Base-by-base conservation (phyloP, 2,888 invertebrate species). In the Tinea trinotella region DNA sequence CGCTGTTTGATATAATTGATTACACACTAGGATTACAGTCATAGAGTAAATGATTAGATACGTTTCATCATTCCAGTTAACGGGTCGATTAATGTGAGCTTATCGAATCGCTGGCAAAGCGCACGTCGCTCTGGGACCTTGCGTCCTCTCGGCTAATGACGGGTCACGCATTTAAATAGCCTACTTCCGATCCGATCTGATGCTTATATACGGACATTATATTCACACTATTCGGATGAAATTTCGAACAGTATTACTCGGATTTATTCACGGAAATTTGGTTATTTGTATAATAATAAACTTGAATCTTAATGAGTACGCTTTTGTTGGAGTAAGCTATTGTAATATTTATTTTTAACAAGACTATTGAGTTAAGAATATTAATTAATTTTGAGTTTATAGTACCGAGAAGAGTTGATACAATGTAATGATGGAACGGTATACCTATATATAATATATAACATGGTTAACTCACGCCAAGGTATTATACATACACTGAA, bases 131-230 rank as follows among this genome's bases (percentile, higher is more conserved):
- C 50, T 24, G 50, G 24, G 24, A 24, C 50, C 48, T 20, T n/a
- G 50, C 50, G 63, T 59, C 66, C 63, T 67, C 69, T 66, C 65
- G 64, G 72, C 75, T 82, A 80, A 83, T 84, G 80, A 80, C 74
- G 77, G 77, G 75, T 72, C 74, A 71, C 81, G 79, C 76, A 84
- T 83, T 83, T 77, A 82, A 81, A 84, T 80, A 72, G 73, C 74
- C 74, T 73, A 67, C 66, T 76, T 75, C 67, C 66, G 64, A 62
- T 68, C 66, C 13, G 17, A 24, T 17, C 52, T 15, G 17, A 46
- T 46, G 7, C 46, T 19, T 40, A 18, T 40, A 15, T 40, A 15
- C n/a, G 7, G 24, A 24, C 9, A 24, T 24, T 9, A 24, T 24
- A 24, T 24, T 24, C 24, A 24, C 9, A 5, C 24, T n/a, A n/a